These are phyloP conservation scores for Pristiophorus japonicus DNA, from an alignment of 2,113 vertebrate species.

Conservation along the genomic window DNA sequence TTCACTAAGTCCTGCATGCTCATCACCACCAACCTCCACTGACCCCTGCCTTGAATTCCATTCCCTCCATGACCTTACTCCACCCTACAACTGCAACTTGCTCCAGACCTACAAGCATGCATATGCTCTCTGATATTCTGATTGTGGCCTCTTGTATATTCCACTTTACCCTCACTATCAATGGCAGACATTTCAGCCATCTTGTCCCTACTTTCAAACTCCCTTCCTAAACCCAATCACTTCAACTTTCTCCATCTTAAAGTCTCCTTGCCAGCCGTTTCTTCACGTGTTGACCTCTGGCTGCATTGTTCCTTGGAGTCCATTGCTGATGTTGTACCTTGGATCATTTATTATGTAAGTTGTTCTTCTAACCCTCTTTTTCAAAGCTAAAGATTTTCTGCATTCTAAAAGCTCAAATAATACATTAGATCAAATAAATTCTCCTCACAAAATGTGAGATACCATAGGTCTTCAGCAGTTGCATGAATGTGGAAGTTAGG, in stretches of 20 bases:
- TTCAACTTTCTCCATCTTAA: background rate
- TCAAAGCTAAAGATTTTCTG: background rate
- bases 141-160: background rate
- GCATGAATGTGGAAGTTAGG: background rate
- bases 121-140: background rate
- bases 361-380: background rate
- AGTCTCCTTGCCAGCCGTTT: background rate
- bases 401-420: background rate
- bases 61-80: background rate
- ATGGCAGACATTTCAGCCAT: background rate
- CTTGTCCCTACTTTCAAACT: background rate
- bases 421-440: background rate
- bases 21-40: background rate
- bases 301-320: too few species aligned
- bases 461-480: background rate
- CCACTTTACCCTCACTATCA: background rate
- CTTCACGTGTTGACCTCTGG: too few species aligned
- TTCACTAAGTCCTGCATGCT: background rate
- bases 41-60: background rate
- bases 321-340: background rate
- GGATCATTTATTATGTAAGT: background rate
- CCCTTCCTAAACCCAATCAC: background rate
- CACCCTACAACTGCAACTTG: background rate
- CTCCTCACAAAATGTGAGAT: background rate
- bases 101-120: background rate